Conservation (phyloP, 2,888 invertebrate species). For the Acheta domesticus region DNA sequence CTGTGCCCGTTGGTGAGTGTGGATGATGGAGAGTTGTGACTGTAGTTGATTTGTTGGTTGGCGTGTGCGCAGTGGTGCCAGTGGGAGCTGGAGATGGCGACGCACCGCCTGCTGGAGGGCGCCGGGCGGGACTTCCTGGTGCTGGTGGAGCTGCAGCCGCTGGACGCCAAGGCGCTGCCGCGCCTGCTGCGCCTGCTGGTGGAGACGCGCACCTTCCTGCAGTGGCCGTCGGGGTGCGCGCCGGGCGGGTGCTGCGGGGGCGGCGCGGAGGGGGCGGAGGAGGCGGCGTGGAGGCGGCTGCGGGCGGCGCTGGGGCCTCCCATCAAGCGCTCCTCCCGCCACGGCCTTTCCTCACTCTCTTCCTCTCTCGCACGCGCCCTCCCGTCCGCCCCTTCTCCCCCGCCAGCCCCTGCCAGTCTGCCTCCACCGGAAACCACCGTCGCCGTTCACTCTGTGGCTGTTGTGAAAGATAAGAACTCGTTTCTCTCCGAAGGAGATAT, state of each 20-base stretch:
- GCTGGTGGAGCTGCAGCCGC: slow-evolving; percentile 31
- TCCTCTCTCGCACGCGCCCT: too few species aligned
- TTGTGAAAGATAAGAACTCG: too few species aligned
- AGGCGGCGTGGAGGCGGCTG: neutral
- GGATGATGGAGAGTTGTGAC: too few species aligned
- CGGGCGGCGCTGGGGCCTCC: slow-evolving; percentile 25
- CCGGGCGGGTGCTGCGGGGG: too few species aligned
- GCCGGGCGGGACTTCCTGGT: slow-evolving; percentile 32
- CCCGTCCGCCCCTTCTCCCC: too few species aligned
- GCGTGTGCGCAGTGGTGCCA: neutral
- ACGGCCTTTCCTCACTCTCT: too few species aligned
- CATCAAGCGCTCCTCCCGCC: neutral
- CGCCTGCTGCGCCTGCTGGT: slow-evolving; percentile 47
- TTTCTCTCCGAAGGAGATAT: too few species aligned
- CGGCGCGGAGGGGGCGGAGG: neutral
- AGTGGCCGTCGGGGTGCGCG: slow-evolving; percentile 26
- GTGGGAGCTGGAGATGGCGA: slow-evolving; percentile 7
- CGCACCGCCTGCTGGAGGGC: neutral
- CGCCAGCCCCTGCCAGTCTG: too few species aligned
- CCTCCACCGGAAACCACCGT: too few species aligned
- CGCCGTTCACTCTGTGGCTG: too few species aligned
- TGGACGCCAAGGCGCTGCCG: slow-evolving; percentile 27
- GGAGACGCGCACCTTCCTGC: slow-evolving; percentile 42
- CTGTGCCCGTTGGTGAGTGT: too few species aligned
- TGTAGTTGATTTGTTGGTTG: too few species aligned